Evolutionary conservation across 1,140 invertebrate species (phyloP).

Genomic region (Bombus confusus): DNA sequence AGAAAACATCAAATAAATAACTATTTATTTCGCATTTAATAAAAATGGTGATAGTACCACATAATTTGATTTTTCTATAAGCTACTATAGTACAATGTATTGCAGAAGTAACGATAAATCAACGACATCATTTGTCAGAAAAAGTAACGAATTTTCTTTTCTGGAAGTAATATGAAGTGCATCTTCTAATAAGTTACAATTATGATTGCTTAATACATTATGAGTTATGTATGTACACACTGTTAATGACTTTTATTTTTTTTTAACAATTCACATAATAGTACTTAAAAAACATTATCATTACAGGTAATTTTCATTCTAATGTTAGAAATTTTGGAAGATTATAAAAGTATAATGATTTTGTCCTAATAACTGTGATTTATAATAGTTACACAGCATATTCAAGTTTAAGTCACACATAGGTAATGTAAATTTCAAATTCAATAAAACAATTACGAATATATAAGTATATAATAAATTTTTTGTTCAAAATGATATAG

Average conservation of each 20-base stretch:
- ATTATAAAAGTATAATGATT: conserved; percentile 33
- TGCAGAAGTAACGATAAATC: conserved; percentile 29
- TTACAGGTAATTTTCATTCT: conserved; percentile 15
- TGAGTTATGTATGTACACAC: conserved; percentile 30
- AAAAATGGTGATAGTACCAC: conserved; percentile 54
- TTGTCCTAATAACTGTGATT: background rate
- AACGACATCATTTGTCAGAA: background rate
- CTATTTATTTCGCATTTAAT: conserved; percentile 61
- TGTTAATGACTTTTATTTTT: conserved; percentile 22
- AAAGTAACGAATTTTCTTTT: conserved; percentile 14
- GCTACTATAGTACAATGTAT: conserved; percentile 50
- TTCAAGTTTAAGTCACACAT: conserved; percentile 12
- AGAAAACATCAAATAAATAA: conserved; percentile 61
- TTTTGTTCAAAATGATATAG: conserved; percentile 24
- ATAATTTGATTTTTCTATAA: conserved; percentile 45
- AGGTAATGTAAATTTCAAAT: background rate
- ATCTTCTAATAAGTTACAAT: conserved; percentile 24
- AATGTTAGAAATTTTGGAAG: background rate
- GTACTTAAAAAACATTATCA: conserved; percentile 13
- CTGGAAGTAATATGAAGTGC: conserved; percentile 11
- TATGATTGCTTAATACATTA: conserved; percentile 22
- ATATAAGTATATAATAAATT: background rate
- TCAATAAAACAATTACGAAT: conserved; percentile 1
- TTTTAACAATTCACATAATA: conserved; percentile 17
- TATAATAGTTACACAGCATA: background rate